A percentile compares a stretch with the other conserved stretches of the same genome.
phyloP scores from a whole-genome alignment of 1,140 invertebrate species.

The Cherax quadricarinatus region DNA sequence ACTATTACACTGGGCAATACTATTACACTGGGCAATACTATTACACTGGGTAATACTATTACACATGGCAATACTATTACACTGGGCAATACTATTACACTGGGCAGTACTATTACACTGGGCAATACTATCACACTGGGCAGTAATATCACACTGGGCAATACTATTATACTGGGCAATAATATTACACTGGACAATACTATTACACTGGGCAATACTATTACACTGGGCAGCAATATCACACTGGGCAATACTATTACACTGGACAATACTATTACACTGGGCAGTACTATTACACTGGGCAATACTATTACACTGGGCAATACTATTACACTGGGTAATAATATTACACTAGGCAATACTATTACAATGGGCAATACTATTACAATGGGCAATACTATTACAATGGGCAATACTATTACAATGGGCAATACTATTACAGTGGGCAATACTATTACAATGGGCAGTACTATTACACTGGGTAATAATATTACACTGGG shows the following conservation, averaged over 20 bases:
- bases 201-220: not conserved
- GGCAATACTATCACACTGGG: not conserved
- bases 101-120: not conserved
- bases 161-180: not conserved
- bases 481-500: not conserved
- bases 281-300: not conserved
- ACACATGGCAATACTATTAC: not conserved
- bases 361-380: not conserved
- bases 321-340: not conserved
- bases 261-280: not conserved
- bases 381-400: not conserved
- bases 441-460: not conserved
- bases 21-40: not conserved
- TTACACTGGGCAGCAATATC: not conserved
- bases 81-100: not conserved
- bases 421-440: not conserved
- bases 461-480: not conserved
- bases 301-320: not conserved
- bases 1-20: not conserved
- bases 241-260: not conserved
- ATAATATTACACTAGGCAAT: not conserved
- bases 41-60: not conserved
- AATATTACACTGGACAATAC: not conserved
- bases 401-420: not conserved
- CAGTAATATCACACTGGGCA: not conserved